Conservation (phyloP, 2,888 invertebrate species). For the Dorcus parallelipipedus region DNA sequence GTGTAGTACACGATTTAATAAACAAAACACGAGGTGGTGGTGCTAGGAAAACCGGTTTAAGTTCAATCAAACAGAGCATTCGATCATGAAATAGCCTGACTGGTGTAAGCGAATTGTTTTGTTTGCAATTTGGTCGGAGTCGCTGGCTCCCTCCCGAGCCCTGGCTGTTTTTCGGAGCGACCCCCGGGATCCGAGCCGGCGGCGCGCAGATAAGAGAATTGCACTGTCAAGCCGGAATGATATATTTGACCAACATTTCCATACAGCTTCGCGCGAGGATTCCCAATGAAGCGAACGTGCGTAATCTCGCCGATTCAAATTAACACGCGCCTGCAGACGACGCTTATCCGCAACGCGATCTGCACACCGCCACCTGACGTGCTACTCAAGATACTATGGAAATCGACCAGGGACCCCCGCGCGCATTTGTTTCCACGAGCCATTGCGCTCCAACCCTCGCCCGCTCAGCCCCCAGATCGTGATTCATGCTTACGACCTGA, state of each 20-base stretch:
- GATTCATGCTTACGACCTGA: constrained; percentile 28
- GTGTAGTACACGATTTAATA: too few relatives aligned
- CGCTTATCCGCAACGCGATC: not conserved
- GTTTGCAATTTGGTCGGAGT: constrained; percentile 45
- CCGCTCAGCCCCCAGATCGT: constrained; percentile 22
- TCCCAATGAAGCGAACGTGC: constrained; percentile 47
- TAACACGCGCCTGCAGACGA: constrained; percentile 50
- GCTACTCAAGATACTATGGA: not conserved
- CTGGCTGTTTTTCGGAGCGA: constrained; percentile 55
- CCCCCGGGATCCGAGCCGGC: constrained; percentile 52
- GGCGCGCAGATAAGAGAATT: constrained; percentile 79
- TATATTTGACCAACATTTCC: constrained; percentile 89
- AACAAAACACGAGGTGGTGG: too few relatives aligned
- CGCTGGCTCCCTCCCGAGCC: constrained; percentile 30
- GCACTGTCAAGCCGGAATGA: constrained; percentile 86
- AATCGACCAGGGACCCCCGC: constrained; percentile 13
- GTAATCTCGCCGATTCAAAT: constrained; percentile 51
- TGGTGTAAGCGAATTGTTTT: constrained; percentile 42
- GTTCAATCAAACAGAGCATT: constrained; percentile 33
- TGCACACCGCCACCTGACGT: not conserved
- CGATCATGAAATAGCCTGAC: constrained; percentile 37
- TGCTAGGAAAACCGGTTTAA: constrained; percentile 24
- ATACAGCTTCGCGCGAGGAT: constrained; percentile 56
- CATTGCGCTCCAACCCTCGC: constrained; percentile 19
- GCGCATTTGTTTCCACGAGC: constrained; percentile 23